Percentiles rank a stretch among this genome's conserved stretches.
phyloP scores from a whole-genome alignment of 2,888 invertebrate genomes.

The Petrolisthes cinctipes region DNA sequence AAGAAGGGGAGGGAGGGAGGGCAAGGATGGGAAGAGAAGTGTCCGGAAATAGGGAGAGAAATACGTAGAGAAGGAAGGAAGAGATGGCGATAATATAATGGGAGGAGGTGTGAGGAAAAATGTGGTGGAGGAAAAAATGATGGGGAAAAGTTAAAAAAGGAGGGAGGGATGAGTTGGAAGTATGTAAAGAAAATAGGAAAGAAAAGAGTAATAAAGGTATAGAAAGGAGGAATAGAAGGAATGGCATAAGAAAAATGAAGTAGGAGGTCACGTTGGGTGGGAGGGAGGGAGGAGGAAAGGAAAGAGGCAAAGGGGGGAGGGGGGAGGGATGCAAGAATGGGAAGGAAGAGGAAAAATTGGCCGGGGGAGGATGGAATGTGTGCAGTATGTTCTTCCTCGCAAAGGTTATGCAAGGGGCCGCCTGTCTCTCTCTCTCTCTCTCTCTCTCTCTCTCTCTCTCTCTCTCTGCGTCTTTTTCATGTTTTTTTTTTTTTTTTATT shows the following conservation, averaged over 20 bases:
- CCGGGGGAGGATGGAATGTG: background rate
- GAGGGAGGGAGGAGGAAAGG: background rate
- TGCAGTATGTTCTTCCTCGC: background rate
- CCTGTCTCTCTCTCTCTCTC: conserved; percentile 30
- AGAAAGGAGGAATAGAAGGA: background rate
- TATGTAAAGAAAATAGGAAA: background rate
- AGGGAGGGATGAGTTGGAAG: background rate
- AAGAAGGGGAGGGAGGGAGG: background rate
- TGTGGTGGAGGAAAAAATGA: background rate
- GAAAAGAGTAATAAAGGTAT: background rate
- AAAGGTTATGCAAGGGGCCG: background rate
- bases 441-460: conserved; percentile 23
- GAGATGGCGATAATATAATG: background rate
- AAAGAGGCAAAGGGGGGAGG: background rate
- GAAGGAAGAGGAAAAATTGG: background rate
- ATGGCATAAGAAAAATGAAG: background rate
- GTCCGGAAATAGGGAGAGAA: background rate
- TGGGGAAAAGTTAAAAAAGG: background rate
- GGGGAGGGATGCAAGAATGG: background rate
- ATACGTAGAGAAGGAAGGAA: background rate
- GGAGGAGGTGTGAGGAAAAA: background rate
- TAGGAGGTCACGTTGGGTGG: background rate
- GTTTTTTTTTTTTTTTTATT: background rate
- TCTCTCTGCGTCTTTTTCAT: too few species aligned
- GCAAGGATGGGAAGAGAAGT: background rate